Percentiles rank a stretch among this genome's conserved stretches.
Evolutionary conservation across 2,113 vertebrate species (phyloP).

Genomic region (Ophthalmolycus amberensis): DNA sequence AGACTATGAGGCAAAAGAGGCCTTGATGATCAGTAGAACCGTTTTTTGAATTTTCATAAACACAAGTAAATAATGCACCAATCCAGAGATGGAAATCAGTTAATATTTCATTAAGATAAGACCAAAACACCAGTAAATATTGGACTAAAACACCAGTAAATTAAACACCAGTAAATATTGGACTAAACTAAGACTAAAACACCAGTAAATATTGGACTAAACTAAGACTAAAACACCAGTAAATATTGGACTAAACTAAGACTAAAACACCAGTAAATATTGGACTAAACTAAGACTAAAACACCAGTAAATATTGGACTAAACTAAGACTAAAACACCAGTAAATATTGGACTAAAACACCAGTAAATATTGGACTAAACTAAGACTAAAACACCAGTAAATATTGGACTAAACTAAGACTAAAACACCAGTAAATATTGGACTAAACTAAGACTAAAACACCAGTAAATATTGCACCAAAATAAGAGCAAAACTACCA

Average conservation of each 20-base stretch:
- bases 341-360: not conserved
- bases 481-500: too few relatives aligned
- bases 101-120: not conserved
- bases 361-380: not conserved
- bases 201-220: not conserved
- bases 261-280: too few relatives aligned
- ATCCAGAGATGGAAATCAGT: not conserved
- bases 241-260: not conserved
- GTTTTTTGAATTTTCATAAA: too few relatives aligned
- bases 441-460: not conserved
- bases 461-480: not conserved
- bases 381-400: too few relatives aligned
- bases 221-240: not conserved
- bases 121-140: too few relatives aligned
- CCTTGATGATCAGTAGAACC: conserved; percentile 2
- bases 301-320: not conserved
- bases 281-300: not conserved
- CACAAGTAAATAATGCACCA: not conserved
- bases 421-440: not conserved
- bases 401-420: too few relatives aligned
- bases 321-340: not conserved
- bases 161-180: not conserved
- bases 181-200: not conserved
- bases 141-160: not conserved
- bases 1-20: not conserved